These are phyloP conservation scores for Nemoura dubitans DNA, from an alignment of 2,888 invertebrate species.

Conservation along the genomic window DNA sequence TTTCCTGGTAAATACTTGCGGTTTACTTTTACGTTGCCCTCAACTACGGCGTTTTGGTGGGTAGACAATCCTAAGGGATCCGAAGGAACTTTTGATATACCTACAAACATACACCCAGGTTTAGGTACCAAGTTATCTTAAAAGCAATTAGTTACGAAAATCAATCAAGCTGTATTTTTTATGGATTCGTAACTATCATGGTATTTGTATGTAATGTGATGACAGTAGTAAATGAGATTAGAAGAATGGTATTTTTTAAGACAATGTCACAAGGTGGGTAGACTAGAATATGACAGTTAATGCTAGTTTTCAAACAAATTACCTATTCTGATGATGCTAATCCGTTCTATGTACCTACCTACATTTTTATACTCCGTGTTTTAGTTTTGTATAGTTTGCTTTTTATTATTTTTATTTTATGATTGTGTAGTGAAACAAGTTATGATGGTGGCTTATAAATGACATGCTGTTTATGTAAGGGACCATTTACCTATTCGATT, in stretches of 20 bases:
- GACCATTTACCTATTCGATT: too few relatives aligned
- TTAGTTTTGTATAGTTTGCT: too few relatives aligned
- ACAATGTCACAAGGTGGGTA: not conserved
- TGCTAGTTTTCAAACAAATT: not conserved
- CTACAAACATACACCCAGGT: not conserved
- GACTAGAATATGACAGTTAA: not conserved
- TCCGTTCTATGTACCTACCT: too few relatives aligned
- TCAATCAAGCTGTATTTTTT: constrained; percentile 1
- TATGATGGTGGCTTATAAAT: too few relatives aligned
- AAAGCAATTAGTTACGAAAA: not conserved
- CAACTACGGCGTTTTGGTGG: not conserved
- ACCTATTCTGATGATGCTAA: too few relatives aligned
- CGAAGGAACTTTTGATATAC: not conserved
- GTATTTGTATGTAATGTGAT: not conserved
- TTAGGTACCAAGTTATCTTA: not conserved
- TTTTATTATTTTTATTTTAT: too few relatives aligned
- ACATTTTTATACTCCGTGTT: too few relatives aligned
- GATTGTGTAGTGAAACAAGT: too few relatives aligned
- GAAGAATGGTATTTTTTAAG: not conserved
- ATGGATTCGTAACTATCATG: not conserved
- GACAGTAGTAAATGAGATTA: not conserved
- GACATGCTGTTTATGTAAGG: too few relatives aligned
- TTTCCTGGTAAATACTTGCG: not conserved
- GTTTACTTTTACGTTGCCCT: not conserved
- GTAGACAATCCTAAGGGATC: not conserved